Evolutionary conservation across 1,140 invertebrate species (phyloP).

Genomic region (Anastatus disparis): DNA sequence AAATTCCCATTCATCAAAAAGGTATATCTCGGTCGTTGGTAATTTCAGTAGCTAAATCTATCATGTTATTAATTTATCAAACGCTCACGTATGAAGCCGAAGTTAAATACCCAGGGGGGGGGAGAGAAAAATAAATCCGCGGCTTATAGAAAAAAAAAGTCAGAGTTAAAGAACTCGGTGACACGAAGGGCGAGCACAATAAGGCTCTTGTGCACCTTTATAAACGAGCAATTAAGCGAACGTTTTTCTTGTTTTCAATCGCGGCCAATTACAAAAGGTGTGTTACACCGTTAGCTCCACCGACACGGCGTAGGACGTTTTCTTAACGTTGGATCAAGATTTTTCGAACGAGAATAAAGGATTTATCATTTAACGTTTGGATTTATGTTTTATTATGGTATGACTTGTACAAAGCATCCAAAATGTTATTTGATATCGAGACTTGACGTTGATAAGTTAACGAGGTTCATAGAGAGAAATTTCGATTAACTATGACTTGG

Average conservation of each 20-base stretch:
- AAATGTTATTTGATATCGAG: too few relatives aligned
- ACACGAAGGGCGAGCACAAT: slow-evolving; percentile 7
- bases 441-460: too few relatives aligned
- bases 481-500: too few relatives aligned
- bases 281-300: too few relatives aligned
- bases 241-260: too few relatives aligned
- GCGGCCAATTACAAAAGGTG: not conserved
- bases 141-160: too few relatives aligned
- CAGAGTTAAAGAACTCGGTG: not conserved
- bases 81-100: not conserved
- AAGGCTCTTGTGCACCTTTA: not conserved
- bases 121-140: not conserved
- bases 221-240: slow-evolving; percentile 18
- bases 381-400: not conserved
- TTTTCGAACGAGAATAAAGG: not conserved
- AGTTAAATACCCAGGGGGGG: not conserved
- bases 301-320: not conserved
- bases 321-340: not conserved
- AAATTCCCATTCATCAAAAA: not conserved
- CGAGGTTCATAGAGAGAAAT: too few relatives aligned
- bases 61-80: not conserved
- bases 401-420: too few relatives aligned
- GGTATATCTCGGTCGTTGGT: too few relatives aligned
- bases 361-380: slow-evolving; percentile 1
- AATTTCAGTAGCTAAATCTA: not conserved